phyloP scores from a whole-genome alignment of 2,888 invertebrate genomes.

The Zygogramma bicolorata region DNA sequence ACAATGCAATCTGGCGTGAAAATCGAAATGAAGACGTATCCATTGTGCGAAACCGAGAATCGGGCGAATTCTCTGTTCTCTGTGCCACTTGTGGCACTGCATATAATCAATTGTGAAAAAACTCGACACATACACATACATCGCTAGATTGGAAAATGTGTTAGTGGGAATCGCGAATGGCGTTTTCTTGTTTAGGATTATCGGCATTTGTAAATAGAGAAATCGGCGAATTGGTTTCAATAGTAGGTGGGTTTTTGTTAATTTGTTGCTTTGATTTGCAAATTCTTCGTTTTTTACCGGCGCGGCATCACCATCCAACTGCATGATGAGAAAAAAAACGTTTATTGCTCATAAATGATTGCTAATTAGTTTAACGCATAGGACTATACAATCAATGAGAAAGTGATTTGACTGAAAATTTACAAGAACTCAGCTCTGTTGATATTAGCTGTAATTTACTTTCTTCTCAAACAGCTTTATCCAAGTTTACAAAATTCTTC shows the following conservation, averaged over 20 bases:
- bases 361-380: too few relatives aligned
- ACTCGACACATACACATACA: background rate
- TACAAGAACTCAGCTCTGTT: too few relatives aligned
- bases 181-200: constrained; percentile 2
- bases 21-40: constrained; percentile 14
- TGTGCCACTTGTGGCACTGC: background rate
- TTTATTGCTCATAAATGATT: too few relatives aligned
- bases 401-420: too few relatives aligned
- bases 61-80: background rate
- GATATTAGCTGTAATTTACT: too few relatives aligned
- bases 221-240: background rate
- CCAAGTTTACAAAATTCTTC: too few relatives aligned
- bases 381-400: too few relatives aligned
- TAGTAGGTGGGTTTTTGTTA: background rate
- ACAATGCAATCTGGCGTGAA: constrained; percentile 19
- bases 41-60: constrained; percentile 10
- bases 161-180: background rate
- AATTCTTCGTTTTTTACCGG: background rate
- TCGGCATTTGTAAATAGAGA: background rate
- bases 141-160: background rate
- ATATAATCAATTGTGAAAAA: background rate
- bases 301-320: background rate
- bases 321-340: background rate
- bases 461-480: too few relatives aligned
- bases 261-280: background rate